phyloP scores from a whole-genome alignment of 1,140 invertebrate genomes.

The Xylocopa sonorina region DNA sequence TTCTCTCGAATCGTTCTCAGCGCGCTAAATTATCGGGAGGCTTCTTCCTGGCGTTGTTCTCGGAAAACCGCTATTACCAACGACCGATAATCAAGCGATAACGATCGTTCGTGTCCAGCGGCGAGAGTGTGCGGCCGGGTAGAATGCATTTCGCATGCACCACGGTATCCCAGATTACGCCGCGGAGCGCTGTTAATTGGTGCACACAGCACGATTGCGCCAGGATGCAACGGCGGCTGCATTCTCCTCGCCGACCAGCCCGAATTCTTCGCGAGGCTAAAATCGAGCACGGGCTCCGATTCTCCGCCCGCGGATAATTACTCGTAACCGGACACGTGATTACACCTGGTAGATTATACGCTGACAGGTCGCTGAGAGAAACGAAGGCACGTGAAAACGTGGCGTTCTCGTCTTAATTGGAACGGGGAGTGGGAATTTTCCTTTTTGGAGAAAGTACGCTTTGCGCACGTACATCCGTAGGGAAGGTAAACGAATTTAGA shows the following conservation, averaged over 20 bases:
- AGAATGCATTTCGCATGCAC: constrained; percentile 47
- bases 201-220: constrained; percentile 42
- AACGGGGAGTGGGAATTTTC: neutral
- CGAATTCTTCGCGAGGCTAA: constrained; percentile 42
- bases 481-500: too few relatives aligned
- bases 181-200: constrained; percentile 42
- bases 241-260: constrained; percentile 19
- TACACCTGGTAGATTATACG: neutral
- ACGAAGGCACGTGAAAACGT: neutral
- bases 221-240: constrained; percentile 41
- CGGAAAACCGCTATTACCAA: constrained; percentile 24
- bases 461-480: too few relatives aligned
- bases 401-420: neutral
- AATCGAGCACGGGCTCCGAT: constrained; percentile 11
- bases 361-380: neutral
- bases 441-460: too few relatives aligned
- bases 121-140: neutral
- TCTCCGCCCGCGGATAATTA: constrained; percentile 15
- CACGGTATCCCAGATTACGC: constrained; percentile 46
- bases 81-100: constrained; percentile 44
- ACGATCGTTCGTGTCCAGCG: constrained; percentile 36
- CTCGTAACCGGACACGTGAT: constrained; percentile 7
- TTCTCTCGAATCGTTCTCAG: neutral
- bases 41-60: constrained; percentile 30
- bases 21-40: constrained; percentile 21